phyloP scores from a whole-genome alignment of 2,113 vertebrate species.

The Rhinolophus sinicus region DNA sequence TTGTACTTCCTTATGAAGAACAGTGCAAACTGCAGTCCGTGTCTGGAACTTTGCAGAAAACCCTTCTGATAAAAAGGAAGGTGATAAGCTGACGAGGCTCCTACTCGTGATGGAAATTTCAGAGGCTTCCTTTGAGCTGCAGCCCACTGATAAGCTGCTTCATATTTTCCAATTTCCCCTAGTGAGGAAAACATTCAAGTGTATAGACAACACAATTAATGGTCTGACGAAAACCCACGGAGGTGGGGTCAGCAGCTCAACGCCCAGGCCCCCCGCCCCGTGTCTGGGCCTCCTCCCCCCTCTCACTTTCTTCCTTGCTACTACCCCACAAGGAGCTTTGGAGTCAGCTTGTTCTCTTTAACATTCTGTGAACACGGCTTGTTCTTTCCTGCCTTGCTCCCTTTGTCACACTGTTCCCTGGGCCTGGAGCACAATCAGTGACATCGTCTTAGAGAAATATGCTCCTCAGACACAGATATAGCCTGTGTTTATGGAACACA shows the following conservation, averaged over 20 bases:
- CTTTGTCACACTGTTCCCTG: background rate
- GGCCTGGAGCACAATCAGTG: background rate
- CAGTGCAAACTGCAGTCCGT: background rate
- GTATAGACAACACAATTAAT: slow-evolving; percentile 19
- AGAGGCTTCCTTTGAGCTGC: background rate
- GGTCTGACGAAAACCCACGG: background rate
- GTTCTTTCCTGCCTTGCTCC: background rate
- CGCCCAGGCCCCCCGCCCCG: background rate
- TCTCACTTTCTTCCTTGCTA: background rate
- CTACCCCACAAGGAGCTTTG: background rate
- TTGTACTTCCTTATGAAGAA: background rate
- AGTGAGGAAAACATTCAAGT: slow-evolving; percentile 44
- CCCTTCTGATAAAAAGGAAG: background rate
- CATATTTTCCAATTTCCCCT: slow-evolving; percentile 47
- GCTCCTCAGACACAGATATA: background rate
- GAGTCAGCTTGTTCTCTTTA: background rate
- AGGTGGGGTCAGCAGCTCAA: background rate
- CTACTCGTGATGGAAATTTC: slow-evolving; percentile 3
- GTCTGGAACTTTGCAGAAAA: background rate
- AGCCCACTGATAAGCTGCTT: slow-evolving; percentile 23
- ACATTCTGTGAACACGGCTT: background rate
- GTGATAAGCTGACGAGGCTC: background rate
- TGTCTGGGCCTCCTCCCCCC: too few relatives aligned
- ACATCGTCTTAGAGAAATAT: background rate
- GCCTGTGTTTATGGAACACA: background rate